Conservation (phyloP, 2,113 vertebrate genomes). For the Callipepla squamata region DNA sequence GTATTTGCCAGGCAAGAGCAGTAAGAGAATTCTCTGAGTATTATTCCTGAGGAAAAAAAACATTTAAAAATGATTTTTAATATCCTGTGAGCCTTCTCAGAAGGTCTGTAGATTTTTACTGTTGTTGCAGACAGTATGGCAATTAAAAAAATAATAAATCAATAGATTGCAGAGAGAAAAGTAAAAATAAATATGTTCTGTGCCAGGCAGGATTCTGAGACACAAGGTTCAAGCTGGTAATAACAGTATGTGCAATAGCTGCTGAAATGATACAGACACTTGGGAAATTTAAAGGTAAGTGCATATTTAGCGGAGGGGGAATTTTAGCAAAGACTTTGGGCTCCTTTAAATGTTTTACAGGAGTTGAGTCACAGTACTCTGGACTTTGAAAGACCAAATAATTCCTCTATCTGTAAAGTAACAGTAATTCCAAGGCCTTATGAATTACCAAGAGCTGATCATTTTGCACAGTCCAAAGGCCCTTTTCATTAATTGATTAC, state of each 20-base stretch:
- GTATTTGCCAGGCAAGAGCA: not conserved
- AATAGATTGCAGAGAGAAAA: not conserved
- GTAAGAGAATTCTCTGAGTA: not conserved
- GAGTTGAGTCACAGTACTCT: not conserved
- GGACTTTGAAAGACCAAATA: not conserved
- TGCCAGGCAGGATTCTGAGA: not conserved
- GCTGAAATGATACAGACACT: not conserved
- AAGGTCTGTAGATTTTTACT: not conserved
- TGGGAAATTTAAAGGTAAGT: not conserved
- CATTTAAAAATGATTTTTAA: conserved; percentile 19
- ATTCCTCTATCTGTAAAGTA: not conserved
- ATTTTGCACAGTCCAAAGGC: conserved; percentile 9
- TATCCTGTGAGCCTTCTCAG: not conserved
- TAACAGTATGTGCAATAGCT: not conserved
- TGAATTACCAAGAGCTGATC: not conserved
- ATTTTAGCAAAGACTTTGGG: not conserved
- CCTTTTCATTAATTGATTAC: not conserved
- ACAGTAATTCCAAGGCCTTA: not conserved
- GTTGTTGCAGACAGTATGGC: not conserved
- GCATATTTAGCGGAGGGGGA: not conserved
- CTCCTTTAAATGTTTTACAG: not conserved
- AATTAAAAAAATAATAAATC: not conserved
- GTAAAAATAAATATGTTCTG: not conserved
- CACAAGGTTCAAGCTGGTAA: not conserved
- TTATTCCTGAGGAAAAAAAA: not conserved